Base-by-base conservation (phyloP, 2,888 invertebrate species). In the Branchipolynoe longqiensis region DNA sequence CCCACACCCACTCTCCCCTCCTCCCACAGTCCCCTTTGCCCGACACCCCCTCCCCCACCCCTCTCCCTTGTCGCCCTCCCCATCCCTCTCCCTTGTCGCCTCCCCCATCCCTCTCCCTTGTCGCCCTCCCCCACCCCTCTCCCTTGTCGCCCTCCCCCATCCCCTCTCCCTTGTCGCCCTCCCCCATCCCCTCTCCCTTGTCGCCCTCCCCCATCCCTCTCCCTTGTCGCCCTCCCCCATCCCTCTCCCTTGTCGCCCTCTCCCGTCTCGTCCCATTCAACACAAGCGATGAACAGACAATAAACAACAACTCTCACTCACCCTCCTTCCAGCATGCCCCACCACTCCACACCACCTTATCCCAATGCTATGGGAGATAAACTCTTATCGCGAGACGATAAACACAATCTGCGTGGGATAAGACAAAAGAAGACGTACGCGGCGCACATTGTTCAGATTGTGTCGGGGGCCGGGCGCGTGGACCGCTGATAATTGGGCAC, bases 351-450 rank as follows among this genome's bases (percentile, higher is more conserved):
- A 8, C 48, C 8, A 8, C 48, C 48, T 48, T 48, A 12, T 12
- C n/a, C n/a, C n/a, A 8, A 48, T 18, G 48, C 48, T 18, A 33
- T 38, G 18, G 69, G 4, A 12, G 69, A 69, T 69, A 69, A 48
- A 6, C 36, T 69, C 69, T n/a, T 69, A 69, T 69, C 69, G 22
- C 38, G 36, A 18, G n/a, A 6, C 22, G 69, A 69, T 69, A 69
- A 31, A 69, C 69, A n/a, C 69, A 33, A 69, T 69, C 69, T 62
- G 18, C 22, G 48, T 25, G 8, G 69, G 69, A 69, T 69, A 69
- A 69, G 69, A 69, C 69, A 69, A 69, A 69, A 36, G 36, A 31
- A 69, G 69, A 69, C 38, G 38, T 31, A 69, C n/a, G 69, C 28
- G 14, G 28, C 14, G 12, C 28, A 62, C 62, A 3, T 18, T 62